Conservation (phyloP, 2,797 vertebrate genomes). For the Alcedo quadribrachys region DNA sequence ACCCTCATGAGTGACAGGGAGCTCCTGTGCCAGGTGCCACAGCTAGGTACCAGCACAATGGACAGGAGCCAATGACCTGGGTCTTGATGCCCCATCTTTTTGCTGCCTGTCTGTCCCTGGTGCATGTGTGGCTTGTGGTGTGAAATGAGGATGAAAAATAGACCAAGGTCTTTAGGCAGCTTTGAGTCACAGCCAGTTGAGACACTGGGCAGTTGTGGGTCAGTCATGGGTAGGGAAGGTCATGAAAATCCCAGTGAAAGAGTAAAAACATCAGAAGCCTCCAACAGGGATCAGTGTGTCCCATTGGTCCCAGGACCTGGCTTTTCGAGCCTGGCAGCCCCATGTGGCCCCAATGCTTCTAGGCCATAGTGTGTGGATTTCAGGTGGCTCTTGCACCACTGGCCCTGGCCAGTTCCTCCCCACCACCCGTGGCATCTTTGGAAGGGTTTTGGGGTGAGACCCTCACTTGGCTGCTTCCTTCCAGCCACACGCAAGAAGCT, state of each 20-base stretch:
- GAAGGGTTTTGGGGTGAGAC: background rate
- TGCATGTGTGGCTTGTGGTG: background rate
- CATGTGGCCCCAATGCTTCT: fast-evolving
- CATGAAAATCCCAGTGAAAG: background rate
- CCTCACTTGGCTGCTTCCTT: background rate
- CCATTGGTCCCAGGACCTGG: background rate
- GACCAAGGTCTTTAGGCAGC: background rate
- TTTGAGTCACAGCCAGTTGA: background rate
- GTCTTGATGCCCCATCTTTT: background rate
- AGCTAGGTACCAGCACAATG: background rate
- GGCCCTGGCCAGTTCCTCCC: background rate
- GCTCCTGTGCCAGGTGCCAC: fast-evolving
- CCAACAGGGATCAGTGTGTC: fast-evolving
- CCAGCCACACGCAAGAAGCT: slow-evolving; percentile 95
- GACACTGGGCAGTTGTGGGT: background rate
- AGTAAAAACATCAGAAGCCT: background rate
- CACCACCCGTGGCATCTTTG: background rate
- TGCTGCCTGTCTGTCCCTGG: background rate
- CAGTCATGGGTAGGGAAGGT: background rate
- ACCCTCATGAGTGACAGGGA: background rate
- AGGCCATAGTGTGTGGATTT: background rate
- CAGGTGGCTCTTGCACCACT: fast-evolving
- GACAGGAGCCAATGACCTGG: background rate
- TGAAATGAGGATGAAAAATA: background rate
- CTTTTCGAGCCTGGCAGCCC: background rate